Evolutionary conservation across 2,113 vertebrate genomes (phyloP), one percentile per base, ranked within the genome.

Genomic region (Emydocephalus ijimae): DNA sequence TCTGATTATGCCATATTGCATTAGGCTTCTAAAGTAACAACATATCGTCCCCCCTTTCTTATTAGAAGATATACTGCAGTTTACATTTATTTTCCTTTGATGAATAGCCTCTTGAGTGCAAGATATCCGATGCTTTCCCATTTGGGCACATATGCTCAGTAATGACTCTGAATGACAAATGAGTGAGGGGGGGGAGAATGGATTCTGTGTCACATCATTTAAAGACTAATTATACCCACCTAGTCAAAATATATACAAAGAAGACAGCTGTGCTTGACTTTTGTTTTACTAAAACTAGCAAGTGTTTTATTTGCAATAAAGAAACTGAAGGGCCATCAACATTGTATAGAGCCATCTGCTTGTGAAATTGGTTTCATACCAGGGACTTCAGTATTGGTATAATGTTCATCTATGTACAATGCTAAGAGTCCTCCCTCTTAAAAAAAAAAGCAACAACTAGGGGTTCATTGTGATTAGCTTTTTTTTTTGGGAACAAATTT

Each of bases 271-370:
- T 94, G 96, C 61, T 97, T 94, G 92, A 93, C 95, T 97, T 96
- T 97, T 97, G 95, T 97, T 98, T 98, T 96, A 96, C 94, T 92
- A 95, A 97, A 97, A 95, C 91, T 96, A 97, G 96, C 96, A 97
- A 97, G 96, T 97, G 96, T 97, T 98, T 98, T 97, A 97, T 97
- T 96, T 96, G 93, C 95, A 95, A 93, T 98, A 97, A 97, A 94
- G 96, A 97, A 97, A 96, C 97, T 96, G 97, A 97, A 98, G 97
- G 96, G 94, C 96, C 94, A 97, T 97, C 96, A 96, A 96, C 96
- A 64, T 96, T 96, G 87, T 96, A 95, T 95, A 94, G 91, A 96
- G 92, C 97, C 97, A 98, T 98, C 98, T 98, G 98, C 94, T 97
- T 97, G 95, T 95, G 94, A 96, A 98, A 97, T 97, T 96, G 96